Evolutionary conservation across 2,797 vertebrate species (phyloP).

Genomic region (Ara ararauna): DNA sequence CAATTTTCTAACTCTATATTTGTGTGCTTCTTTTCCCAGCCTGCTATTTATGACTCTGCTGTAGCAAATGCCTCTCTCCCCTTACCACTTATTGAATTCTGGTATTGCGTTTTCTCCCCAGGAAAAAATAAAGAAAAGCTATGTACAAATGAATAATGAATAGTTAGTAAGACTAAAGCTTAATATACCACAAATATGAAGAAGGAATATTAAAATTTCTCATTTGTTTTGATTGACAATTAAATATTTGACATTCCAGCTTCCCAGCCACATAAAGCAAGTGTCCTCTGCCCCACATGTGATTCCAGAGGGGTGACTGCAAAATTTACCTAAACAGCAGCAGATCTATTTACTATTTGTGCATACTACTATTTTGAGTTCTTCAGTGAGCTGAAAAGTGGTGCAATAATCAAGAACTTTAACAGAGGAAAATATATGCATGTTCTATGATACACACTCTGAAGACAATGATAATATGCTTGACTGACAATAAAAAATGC

Average conservation of each 20-base stretch:
- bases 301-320: neutral
- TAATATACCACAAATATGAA: neutral
- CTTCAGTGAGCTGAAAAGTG: neutral
- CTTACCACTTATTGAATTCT: neutral
- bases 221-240: neutral
- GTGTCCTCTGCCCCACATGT: neutral
- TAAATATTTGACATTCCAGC: neutral
- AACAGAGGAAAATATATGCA: neutral
- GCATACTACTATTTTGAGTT: neutral
- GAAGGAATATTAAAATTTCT: neutral
- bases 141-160: neutral
- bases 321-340: neutral
- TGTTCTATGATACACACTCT: neutral
- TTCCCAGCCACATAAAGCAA: neutral
- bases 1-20: neutral
- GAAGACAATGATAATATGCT: neutral
- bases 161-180: neutral
- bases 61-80: neutral
- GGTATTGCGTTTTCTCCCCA: neutral
- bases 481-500: neutral
- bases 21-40: neutral
- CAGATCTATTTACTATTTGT: neutral
- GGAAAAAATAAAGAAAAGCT: neutral
- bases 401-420: neutral
- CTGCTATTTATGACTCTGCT: neutral